phyloP scores from a whole-genome alignment of 1,140 invertebrate genomes.

The Micrasema minimum region DNA sequence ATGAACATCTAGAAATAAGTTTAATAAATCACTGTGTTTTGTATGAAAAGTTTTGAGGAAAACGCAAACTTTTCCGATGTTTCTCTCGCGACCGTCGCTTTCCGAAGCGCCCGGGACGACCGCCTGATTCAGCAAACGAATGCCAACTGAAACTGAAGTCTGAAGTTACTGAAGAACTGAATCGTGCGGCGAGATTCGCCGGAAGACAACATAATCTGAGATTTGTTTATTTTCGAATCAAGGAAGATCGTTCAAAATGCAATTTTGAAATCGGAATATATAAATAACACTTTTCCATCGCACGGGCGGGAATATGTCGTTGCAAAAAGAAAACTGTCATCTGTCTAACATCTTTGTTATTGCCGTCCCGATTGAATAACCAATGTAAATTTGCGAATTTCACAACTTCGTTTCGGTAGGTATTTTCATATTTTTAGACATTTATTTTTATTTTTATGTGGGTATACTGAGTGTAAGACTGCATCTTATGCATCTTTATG shows the following conservation, averaged over 20 bases:
- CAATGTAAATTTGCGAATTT: too few relatives aligned
- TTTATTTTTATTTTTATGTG: too few relatives aligned
- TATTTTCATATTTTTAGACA: too few relatives aligned
- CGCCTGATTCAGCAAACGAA: slow-evolving; percentile 22
- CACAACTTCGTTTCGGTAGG: too few relatives aligned
- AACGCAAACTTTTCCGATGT: slow-evolving; percentile 34
- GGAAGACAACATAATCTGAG: slow-evolving; percentile 10
- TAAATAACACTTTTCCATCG: too few relatives aligned
- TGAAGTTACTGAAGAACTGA: slow-evolving; percentile 9
- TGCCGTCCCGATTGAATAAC: too few relatives aligned
- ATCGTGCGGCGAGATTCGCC: slow-evolving; percentile 14
- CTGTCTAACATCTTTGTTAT: too few relatives aligned
- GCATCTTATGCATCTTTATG: too few relatives aligned
- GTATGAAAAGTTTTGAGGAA: slow-evolving; percentile 11
- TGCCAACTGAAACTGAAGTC: slow-evolving; percentile 33
- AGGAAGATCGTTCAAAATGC: slow-evolving; percentile 9
- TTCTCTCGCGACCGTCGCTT: slow-evolving; percentile 12
- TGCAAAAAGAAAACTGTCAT: too few relatives aligned
- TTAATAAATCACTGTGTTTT: neutral
- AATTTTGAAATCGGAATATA: neutral
- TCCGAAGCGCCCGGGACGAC: slow-evolving; percentile 10
- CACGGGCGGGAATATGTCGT: too few relatives aligned
- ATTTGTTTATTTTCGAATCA: slow-evolving; percentile 35
- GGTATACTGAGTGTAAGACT: too few relatives aligned
- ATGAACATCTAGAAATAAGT: too few relatives aligned